Base-by-base conservation (phyloP, 2,888 invertebrate genomes). In the Subacronicta megacephala region DNA sequence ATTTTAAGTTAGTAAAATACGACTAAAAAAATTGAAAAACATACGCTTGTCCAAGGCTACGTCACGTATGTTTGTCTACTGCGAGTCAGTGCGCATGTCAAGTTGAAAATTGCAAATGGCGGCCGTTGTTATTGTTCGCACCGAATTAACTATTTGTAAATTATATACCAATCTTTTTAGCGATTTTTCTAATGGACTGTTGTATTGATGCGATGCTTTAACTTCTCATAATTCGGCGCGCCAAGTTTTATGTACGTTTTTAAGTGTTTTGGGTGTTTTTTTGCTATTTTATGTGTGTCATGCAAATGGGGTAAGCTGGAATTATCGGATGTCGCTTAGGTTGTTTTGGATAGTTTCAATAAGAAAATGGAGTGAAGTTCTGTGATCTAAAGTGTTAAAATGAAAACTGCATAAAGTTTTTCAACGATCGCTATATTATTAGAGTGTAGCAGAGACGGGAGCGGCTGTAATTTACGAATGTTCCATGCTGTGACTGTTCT, bases 61-160 rank as follows among this genome's bases (percentile, higher is more conserved):
- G 75, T 87, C 87, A 83, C 82, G 80, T 87, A 85, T 89, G 88
- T 90, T 92, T 92, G 89, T 92, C 92, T 90, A 86, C 85, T 84
- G 82, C 89, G 88, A 92, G 90, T 85, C 90, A 93, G 89, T 94
- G 96, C 96, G 96, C 96, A 96, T 95, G 96, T 95, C 96, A 96
- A 94, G 95, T 95, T 95, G 95, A 95, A 96, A 96, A 98, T 97
- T 98, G 97, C 98, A 98, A 98, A 98, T 98, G 98, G 98, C 98
- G 98, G 97, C 98, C 96, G 97, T 98, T 98, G 98, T 98, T 98
- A 98, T 98, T 98, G 98, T 98, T 98, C 97, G 97, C 97, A 97
- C 97, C 96, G 97, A 97, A 95, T 95, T 95, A 95, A 95, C 95
- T 95, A 95, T 95, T 95, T 95, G 94, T 95, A 95, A 95, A 94